A percentile compares a stretch with the other conserved stretches of the same genome.
phyloP scores from a whole-genome alignment of 2,888 invertebrate species.

The Hedychridium roseum region DNA sequence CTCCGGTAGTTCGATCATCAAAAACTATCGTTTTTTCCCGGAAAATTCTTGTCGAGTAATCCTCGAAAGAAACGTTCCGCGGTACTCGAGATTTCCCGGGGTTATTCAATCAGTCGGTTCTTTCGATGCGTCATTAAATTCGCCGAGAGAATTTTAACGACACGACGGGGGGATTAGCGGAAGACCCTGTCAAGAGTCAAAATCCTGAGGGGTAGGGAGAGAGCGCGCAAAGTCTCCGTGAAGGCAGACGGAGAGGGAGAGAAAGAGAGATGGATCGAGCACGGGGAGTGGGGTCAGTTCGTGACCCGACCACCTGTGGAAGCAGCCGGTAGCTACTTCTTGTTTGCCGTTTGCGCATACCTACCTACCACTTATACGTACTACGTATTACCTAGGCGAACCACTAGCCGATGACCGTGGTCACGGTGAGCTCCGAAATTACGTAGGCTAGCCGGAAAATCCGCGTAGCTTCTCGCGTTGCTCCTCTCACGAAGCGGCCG shows the following conservation, averaged over 20 bases:
- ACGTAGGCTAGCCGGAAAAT: too few species aligned
- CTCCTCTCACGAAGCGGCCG: too few species aligned
- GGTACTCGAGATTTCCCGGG: too few species aligned
- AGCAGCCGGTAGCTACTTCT: constrained; percentile 50
- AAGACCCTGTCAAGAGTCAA: too few species aligned
- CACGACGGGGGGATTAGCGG: too few species aligned
- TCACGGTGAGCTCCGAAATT: constrained; percentile 40
- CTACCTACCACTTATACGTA: constrained; percentile 44
- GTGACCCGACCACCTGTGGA: constrained; percentile 61
- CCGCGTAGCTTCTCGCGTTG: too few species aligned
- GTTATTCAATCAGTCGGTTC: too few species aligned
- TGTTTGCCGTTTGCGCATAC: constrained; percentile 43
- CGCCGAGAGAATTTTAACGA: too few species aligned
- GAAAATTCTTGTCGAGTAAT: neutral
- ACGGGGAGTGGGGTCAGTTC: constrained; percentile 52
- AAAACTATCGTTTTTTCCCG: neutral
- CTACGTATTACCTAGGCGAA: constrained; percentile 41
- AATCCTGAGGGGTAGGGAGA: constrained; percentile 3
- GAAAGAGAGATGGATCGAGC: constrained; percentile 18
- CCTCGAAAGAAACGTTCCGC: too few species aligned
- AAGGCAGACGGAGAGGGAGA: constrained; percentile 24
- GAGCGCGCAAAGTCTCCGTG: constrained; percentile 8
- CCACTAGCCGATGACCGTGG: constrained; percentile 41
- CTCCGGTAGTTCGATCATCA: neutral
- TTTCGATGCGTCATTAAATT: too few species aligned